Evolutionary conservation across 2,113 vertebrate species (phyloP).

Genomic region (Festucalex cinctus): DNA sequence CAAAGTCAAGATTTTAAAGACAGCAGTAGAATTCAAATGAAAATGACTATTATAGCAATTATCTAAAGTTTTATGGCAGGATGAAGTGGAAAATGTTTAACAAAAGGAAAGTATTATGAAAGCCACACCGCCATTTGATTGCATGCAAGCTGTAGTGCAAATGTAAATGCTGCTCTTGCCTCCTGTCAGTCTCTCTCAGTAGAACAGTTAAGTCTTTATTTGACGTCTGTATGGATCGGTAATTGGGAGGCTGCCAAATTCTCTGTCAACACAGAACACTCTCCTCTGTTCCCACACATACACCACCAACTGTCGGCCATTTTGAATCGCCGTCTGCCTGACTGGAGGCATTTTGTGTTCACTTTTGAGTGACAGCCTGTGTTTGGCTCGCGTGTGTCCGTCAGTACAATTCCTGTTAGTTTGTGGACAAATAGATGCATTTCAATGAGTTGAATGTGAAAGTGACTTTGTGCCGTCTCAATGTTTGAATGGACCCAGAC

Average conservation of each 20-base stretch:
- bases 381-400: slow-evolving; percentile 37
- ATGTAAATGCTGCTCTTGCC: slow-evolving; percentile 15
- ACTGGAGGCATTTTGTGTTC: slow-evolving; percentile 61
- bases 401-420: slow-evolving; percentile 33
- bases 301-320: slow-evolving; percentile 50
- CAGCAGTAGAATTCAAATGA: too few relatives aligned
- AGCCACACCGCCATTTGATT: slow-evolving; percentile 21
- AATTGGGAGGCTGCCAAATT: slow-evolving; percentile 55
- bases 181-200: slow-evolving; percentile 22
- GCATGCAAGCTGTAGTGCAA: slow-evolving; percentile 5
- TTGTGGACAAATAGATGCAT: slow-evolving; percentile 30
- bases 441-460: slow-evolving; percentile 25
- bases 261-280: slow-evolving; percentile 52
- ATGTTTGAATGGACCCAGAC: slow-evolving; percentile 14
- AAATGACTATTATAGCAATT: neutral
- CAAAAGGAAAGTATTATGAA: neutral
- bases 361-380: slow-evolving; percentile 45
- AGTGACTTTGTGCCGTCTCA: slow-evolving; percentile 35
- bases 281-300: slow-evolving; percentile 24
- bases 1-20: too few relatives aligned
- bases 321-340: slow-evolving; percentile 52
- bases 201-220: slow-evolving; percentile 53
- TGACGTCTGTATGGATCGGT: slow-evolving; percentile 49
- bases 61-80: neutral
- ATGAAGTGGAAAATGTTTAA: neutral